Evolutionary conservation across 2,113 vertebrate species (phyloP).

Genomic region (Symphodus melops): DNA sequence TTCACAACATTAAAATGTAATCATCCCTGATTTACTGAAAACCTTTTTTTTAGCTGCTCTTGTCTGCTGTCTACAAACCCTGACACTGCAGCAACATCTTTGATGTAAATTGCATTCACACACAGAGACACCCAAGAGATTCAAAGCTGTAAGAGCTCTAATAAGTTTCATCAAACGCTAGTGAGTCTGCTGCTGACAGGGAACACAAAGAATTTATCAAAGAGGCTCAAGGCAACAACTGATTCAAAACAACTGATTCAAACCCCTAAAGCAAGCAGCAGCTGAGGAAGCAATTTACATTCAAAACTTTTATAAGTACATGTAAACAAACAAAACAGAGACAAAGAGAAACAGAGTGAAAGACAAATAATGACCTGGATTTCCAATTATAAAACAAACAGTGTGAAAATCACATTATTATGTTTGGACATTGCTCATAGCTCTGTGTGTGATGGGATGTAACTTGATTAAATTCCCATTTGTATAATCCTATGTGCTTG

Average conservation of each 20-base stretch:
- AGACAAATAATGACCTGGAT: background rate
- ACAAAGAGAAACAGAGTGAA: background rate
- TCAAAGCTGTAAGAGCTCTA: background rate
- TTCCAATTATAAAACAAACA: slow-evolving; percentile 2
- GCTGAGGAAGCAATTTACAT: slow-evolving; percentile 8
- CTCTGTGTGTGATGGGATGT: slow-evolving; percentile 5
- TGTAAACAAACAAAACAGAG: background rate
- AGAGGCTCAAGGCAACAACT: background rate
- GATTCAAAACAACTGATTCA: slow-evolving; percentile 14
- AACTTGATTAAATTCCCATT: slow-evolving; percentile 17
- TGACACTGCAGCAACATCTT: background rate
- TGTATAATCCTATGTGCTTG: background rate
- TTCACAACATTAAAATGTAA: slow-evolving; percentile 18
- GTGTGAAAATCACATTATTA: background rate
- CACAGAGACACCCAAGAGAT: background rate
- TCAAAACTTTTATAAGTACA: background rate
- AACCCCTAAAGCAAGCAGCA: slow-evolving; percentile 5
- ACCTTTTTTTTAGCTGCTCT: slow-evolving; percentile 11
- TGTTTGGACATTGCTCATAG: background rate
- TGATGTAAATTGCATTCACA: background rate
- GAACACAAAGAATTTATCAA: slow-evolving; percentile 25
- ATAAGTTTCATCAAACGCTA: slow-evolving; percentile 4
- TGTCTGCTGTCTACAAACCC: slow-evolving; percentile 19
- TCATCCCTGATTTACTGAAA: slow-evolving; percentile 40
- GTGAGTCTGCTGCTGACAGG: slow-evolving; percentile 4